Evolutionary conservation across 2,888 invertebrate genomes (phyloP).

Genomic region (Watsonalla binaria): DNA sequence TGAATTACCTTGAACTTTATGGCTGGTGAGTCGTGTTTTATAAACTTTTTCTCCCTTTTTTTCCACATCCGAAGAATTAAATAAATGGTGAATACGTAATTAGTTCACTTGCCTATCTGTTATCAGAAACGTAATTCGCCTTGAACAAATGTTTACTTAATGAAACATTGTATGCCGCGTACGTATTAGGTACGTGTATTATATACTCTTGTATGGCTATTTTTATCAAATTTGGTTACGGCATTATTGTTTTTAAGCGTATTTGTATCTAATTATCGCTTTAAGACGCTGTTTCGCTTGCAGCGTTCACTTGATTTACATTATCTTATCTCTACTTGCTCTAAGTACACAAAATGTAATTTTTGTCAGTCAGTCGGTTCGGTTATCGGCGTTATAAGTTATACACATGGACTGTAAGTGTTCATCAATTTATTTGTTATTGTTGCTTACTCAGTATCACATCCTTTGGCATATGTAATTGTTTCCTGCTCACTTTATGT

Average conservation of each 20-base stretch:
- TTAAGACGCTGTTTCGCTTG: conserved; percentile 24
- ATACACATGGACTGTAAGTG: conserved; percentile 53
- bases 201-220: not conserved
- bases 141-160: conserved; percentile 36
- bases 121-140: conserved; percentile 33
- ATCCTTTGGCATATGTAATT: not conserved
- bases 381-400: conserved; percentile 32
- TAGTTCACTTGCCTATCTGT: conserved; percentile 25
- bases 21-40: conserved; percentile 60
- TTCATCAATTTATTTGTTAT: conserved; percentile 17
- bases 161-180: conserved; percentile 16
- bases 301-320: conserved; percentile 24
- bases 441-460: conserved; percentile 9
- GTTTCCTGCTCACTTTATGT: too few species aligned
- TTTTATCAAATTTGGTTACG: conserved; percentile 2
- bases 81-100: conserved; percentile 23
- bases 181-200: conserved; percentile 8
- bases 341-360: conserved; percentile 29
- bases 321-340: conserved; percentile 54
- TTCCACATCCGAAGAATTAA: not conserved
- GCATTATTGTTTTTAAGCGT: conserved; percentile 20
- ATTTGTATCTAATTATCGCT: conserved; percentile 19
- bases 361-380: conserved; percentile 33
- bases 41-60: conserved; percentile 10
- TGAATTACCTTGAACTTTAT: conserved; percentile 64